Conservation (phyloP, 2,113 vertebrate species). For the Hipposideros armiger region DNA sequence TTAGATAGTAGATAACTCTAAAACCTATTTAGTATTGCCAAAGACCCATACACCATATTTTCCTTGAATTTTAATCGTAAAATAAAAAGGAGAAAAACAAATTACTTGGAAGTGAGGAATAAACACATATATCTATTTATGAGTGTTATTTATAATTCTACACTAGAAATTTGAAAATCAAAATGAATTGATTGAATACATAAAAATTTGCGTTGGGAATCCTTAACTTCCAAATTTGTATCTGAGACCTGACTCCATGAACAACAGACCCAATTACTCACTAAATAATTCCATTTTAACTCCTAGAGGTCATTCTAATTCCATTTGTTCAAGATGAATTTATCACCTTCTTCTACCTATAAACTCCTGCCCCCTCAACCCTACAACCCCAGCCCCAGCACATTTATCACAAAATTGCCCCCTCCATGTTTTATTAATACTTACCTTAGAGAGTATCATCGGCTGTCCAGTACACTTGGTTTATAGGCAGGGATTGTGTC, state of each 20-base stretch:
- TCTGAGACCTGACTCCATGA: background rate
- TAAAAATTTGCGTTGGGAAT: background rate
- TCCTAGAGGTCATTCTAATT: background rate
- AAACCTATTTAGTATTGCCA: background rate
- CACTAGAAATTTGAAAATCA: background rate
- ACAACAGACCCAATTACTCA: no score
- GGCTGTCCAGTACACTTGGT: background rate
- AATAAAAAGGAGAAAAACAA: background rate
- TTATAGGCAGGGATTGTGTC: background rate
- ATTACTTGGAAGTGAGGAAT: background rate
- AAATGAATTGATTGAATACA: background rate
- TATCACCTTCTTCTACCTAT: background rate
- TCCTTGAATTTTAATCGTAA: background rate
- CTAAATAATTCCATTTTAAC: background rate
- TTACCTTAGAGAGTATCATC: background rate
- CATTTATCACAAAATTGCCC: background rate
- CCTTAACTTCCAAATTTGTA: background rate
- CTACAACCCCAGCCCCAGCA: accelerated
- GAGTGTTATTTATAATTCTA: background rate
- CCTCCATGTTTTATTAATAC: background rate
- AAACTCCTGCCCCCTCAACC: background rate
- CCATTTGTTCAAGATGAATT: background rate
- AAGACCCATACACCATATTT: background rate
- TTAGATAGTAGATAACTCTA: background rate
- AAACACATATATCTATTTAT: background rate